Base-by-base conservation (phyloP, 2,888 invertebrate genomes). In the Campoplex capitator region DNA sequence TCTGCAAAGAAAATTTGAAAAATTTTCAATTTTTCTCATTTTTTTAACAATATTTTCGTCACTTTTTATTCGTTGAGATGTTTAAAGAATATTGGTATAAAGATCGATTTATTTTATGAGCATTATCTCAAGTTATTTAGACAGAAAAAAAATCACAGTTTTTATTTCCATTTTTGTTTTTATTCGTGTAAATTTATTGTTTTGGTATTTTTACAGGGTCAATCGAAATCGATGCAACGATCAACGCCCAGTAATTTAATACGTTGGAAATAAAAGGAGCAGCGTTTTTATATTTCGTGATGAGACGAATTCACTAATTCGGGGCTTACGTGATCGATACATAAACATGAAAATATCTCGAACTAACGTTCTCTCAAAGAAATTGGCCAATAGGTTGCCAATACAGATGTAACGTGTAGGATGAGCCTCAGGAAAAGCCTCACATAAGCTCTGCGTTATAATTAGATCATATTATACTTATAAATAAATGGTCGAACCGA, bases 401-500 rank as follows among this genome's bases (percentile, higher is more conserved):
- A 68, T 82, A 68, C 67, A 45, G 56, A 48, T 79, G 18, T 68
- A 65, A 54, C 35, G 79, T 83, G 88, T 86, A 86, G 88, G 86
- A 88, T 84, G 75, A 75, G 81, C 65, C 77, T 71, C 79, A 76
- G 77, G 67, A 32, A 23, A 77, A 86, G 56, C 54, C 81, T 77
- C 71, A 67, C 74, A 85, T n/a, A 45, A 82, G 87, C 87, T 80
- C 85, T 78, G 78, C 58, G 78, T 79, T 88, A 88, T 88, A 86
- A 88, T 86, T 88, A 88, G 84, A 84, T 67, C 71, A 85, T 88
- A 88, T 88, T 86, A 83, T 83, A 73, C 68, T 83, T 88, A 88
- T 84, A 83, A 88, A 88, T 88, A 88, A 81, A 38, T 38, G 35
- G 65, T 73, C 42, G 84, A 84, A 73, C 51, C 62, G 45, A 58